Evolutionary conservation across 2,797 vertebrate genomes (phyloP).

Genomic region (Lateolabrax maculatus): DNA sequence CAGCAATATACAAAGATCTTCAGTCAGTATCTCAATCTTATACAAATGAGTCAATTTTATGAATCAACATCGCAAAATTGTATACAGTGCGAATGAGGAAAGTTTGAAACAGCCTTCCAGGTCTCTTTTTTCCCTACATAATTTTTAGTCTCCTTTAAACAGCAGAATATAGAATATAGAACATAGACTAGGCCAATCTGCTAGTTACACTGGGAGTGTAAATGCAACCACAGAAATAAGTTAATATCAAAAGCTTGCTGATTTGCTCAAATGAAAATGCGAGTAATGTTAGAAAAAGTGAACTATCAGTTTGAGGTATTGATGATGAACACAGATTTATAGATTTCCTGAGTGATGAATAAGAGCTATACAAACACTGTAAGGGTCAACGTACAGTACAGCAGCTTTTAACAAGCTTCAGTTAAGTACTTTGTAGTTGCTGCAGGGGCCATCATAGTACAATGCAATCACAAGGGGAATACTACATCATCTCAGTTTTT

Average conservation of each 20-base stretch:
- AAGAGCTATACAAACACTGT: not conserved
- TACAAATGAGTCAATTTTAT: conserved; percentile 12
- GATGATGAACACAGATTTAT: not conserved
- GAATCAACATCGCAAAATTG: conserved; percentile 7
- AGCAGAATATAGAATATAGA: not conserved
- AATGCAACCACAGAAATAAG: not conserved
- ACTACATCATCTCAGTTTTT: not conserved
- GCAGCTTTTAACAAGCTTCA: not conserved
- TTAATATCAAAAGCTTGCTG: not conserved
- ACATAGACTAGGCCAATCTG: not conserved
- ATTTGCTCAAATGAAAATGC: not conserved
- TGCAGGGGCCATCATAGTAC: not conserved
- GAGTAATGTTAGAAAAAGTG: not conserved
- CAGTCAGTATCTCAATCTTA: not conserved
- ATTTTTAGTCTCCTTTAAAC: not conserved
- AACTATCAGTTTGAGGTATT: not conserved
- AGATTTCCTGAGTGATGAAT: conserved; percentile 1
- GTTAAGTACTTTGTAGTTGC: not conserved
- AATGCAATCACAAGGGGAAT: not conserved
- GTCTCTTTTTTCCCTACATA: not conserved
- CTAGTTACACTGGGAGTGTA: too few relatives aligned
- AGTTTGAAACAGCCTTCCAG: conserved; percentile 3
- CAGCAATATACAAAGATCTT: conserved; percentile 35
- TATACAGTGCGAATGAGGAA: conserved; percentile 1
- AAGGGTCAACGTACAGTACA: not conserved